Percentiles rank a stretch among this genome's conserved stretches.
phyloP scores from a whole-genome alignment of 2,797 vertebrate species.

The Epinephelus coioides region DNA sequence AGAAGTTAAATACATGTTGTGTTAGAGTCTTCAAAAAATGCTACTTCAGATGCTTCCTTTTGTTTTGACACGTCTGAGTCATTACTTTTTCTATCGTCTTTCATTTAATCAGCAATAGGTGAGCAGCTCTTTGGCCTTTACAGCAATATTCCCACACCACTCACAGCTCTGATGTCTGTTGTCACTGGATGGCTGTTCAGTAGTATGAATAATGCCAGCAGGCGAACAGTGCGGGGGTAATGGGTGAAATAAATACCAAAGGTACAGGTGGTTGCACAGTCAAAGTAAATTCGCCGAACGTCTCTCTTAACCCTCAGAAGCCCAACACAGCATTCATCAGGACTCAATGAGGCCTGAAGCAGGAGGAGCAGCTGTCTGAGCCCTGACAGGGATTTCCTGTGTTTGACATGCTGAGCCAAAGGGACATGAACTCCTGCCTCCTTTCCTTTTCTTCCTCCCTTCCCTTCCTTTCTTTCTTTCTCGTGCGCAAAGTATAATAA shows the following conservation, averaged over 20 bases:
- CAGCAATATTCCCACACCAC: neutral
- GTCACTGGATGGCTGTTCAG: neutral
- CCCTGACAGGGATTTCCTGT: constrained; percentile 57
- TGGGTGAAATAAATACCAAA: neutral
- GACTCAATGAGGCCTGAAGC: constrained; percentile 65
- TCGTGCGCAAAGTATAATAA: constrained; percentile 8
- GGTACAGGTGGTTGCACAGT: constrained; percentile 31
- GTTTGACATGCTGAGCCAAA: constrained; percentile 50
- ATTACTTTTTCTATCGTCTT: neutral
- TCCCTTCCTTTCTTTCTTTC: neutral
- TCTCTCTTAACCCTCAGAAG: constrained; percentile 48
- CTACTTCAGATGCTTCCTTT: neutral
- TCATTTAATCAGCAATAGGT: neutral
- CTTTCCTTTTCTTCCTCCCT: neutral
- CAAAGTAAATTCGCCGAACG: constrained; percentile 33
- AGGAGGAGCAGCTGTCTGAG: constrained; percentile 59
- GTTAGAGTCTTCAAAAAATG: neutral
- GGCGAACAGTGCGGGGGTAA: neutral
- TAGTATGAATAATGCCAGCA: constrained; percentile 18
- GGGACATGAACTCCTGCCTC: constrained; percentile 31
- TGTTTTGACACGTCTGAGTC: neutral
- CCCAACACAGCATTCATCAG: constrained; percentile 39
- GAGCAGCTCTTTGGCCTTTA: neutral
- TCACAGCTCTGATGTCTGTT: neutral
- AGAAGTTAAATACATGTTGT: too few relatives aligned